Percentiles rank a stretch among this genome's conserved stretches.
Evolutionary conservation across 1,140 invertebrate species (phyloP).

Genomic region (Helicoverpa zea): DNA sequence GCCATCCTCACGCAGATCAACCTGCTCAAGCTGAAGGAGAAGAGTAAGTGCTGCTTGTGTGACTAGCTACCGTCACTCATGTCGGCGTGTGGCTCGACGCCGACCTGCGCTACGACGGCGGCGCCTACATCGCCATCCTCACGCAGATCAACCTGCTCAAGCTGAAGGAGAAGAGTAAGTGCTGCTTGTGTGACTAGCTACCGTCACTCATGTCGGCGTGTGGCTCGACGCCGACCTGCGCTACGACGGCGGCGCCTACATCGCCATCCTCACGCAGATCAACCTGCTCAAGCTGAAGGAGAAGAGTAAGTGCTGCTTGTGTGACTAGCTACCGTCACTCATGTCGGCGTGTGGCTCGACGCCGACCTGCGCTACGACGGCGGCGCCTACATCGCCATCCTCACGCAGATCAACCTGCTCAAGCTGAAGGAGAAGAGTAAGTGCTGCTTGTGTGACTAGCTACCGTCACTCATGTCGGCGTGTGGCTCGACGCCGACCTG

Average conservation of each 20-base stretch:
- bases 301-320: conserved; percentile 69
- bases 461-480: too few species aligned
- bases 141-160: conserved; percentile 98
- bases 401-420: too few species aligned
- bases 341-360: conserved; percentile 95
- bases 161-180: conserved; percentile 88
- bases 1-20: conserved; percentile 98
- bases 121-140: conserved; percentile 96
- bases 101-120: conserved; percentile 96
- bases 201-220: conserved; percentile 87
- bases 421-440: too few species aligned
- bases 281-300: conserved; percentile 96
- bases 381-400: too few species aligned
- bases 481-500: too few species aligned
- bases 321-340: too few species aligned
- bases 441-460: too few species aligned
- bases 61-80: too few species aligned
- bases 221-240: conserved; percentile 97
- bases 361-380: too few species aligned
- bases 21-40: conserved; percentile 94
- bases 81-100: conserved; percentile 97
- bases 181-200: neutral
- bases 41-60: conserved; percentile 65
- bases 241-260: conserved; percentile 95
- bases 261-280: conserved; percentile 98